Percentiles rank a stretch among this genome's conserved stretches.
Conservation (phyloP, 2,113 vertebrate species). For the Ranitomeya imitator region DNA sequence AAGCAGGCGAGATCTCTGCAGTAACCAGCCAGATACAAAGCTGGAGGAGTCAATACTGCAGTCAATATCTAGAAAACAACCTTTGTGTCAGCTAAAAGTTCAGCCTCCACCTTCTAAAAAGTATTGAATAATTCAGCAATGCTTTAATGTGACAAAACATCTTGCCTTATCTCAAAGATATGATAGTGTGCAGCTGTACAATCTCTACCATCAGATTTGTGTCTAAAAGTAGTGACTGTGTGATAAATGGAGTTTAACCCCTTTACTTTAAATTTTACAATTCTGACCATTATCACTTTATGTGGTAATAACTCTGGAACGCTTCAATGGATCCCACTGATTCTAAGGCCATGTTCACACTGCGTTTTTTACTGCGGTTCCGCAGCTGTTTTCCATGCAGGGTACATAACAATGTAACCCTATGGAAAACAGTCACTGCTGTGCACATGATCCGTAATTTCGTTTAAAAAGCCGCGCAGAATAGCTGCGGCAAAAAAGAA, state of each 20-base stretch:
- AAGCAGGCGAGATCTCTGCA: background rate
- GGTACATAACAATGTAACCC: no score
- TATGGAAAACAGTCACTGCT: no score
- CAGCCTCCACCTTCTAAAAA: background rate
- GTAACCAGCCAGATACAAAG: background rate
- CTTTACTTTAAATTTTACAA: no score
- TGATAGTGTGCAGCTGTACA: background rate
- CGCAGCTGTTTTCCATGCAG: no score
- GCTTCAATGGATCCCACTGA: no score
- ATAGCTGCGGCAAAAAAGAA: no score
- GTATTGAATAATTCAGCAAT: background rate
- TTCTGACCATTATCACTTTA: no score
- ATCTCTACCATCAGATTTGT: background rate
- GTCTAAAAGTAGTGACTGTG: background rate
- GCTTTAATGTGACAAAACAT: background rate
- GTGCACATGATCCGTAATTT: no score
- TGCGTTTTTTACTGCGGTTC: no score
- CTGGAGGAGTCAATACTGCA: background rate
- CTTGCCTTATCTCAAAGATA: background rate
- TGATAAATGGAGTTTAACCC: background rate
- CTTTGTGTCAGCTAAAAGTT: background rate
- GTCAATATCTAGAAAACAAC: conserved; percentile 1
- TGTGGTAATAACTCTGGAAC: no score
- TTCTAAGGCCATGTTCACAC: no score
- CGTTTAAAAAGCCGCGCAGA: no score